A percentile compares a stretch with the other conserved stretches of the same genome.
Evolutionary conservation across 2,888 invertebrate genomes (phyloP).

Genomic region (Rhabditophanes sp.): DNA sequence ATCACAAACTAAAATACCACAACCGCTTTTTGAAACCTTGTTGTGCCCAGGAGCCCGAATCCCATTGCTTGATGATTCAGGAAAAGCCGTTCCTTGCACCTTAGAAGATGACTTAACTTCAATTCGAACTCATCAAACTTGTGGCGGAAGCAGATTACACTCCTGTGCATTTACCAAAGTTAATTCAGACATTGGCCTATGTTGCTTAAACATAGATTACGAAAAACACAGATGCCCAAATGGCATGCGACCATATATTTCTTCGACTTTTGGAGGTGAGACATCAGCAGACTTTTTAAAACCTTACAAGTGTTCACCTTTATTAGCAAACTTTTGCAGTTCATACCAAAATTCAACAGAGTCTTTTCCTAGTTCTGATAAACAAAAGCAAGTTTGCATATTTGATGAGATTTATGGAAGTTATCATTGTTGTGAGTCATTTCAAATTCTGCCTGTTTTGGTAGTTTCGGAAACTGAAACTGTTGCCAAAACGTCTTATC

Average conservation of each 20-base stretch:
- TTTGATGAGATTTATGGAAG: slow-evolving; percentile 6
- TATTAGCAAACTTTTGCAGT: not conserved
- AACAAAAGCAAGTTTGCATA: slow-evolving; percentile 1
- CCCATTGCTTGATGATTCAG: too few relatives aligned
- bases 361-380: not conserved
- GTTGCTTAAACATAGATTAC: not conserved
- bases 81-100: too few relatives aligned
- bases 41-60: too few relatives aligned
- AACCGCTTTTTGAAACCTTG: too few relatives aligned
- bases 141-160: too few relatives aligned
- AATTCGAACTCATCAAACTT: too few relatives aligned
- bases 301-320: not conserved
- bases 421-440: slow-evolving; percentile 5
- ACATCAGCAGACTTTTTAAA: too few relatives aligned
- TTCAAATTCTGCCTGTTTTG: not conserved
- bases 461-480: not conserved
- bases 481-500: too few relatives aligned
- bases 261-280: slow-evolving; percentile 1
- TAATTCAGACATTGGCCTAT: not conserved
- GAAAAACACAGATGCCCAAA: slow-evolving; percentile 3
- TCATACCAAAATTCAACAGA: not conserved
- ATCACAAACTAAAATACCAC: too few relatives aligned
- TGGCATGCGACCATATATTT: slow-evolving; percentile 1
- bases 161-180: not conserved
- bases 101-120: too few relatives aligned